These are phyloP conservation scores for Amphipyra berbera DNA, from an alignment of 2,888 invertebrate species.

Conservation along the genomic window DNA sequence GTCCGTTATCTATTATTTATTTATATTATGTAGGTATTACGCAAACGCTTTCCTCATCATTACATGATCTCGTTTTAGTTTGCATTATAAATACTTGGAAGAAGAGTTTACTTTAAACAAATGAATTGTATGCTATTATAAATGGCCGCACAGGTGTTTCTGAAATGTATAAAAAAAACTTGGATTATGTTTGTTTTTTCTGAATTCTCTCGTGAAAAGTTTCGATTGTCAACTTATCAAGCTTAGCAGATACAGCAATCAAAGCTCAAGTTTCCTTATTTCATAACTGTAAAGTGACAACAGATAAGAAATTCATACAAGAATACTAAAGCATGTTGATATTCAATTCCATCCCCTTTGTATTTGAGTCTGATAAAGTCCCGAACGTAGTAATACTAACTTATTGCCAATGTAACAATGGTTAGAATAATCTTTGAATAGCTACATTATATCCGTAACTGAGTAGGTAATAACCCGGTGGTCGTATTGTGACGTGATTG, in stretches of 20 bases:
- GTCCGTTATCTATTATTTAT: conserved; percentile 37
- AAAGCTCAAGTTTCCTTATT: conserved; percentile 4
- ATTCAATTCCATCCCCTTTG: conserved; percentile 56
- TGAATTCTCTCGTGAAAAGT: background rate
- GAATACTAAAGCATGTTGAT: conserved; percentile 45
- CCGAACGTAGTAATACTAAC: conserved; percentile 48
- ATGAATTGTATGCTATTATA: conserved; percentile 21
- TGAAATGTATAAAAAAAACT: too few species aligned
- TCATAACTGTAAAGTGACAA: conserved; percentile 19
- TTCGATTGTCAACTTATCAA: too few species aligned
- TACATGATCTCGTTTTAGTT: conserved; percentile 23
- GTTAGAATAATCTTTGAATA: conserved; percentile 54
- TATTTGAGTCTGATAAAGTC: conserved; percentile 45
- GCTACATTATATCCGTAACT: conserved; percentile 50
- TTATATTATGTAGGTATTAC: conserved; percentile 30
- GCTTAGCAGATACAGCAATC: background rate
- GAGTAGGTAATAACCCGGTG: conserved; percentile 60
- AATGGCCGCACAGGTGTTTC: too few species aligned
- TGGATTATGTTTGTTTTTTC: conserved; percentile 9
- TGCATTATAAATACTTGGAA: conserved; percentile 24
- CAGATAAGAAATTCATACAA: conserved; percentile 50
- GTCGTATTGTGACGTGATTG: conserved; percentile 68
- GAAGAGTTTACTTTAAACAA: conserved; percentile 32
- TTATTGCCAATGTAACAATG: conserved; percentile 57
- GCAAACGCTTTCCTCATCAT: conserved; percentile 36